Percentiles rank a stretch among this genome's conserved stretches.
Evolutionary conservation across 2,888 invertebrate species (phyloP).

Genomic region (Ormyrus labotus): DNA sequence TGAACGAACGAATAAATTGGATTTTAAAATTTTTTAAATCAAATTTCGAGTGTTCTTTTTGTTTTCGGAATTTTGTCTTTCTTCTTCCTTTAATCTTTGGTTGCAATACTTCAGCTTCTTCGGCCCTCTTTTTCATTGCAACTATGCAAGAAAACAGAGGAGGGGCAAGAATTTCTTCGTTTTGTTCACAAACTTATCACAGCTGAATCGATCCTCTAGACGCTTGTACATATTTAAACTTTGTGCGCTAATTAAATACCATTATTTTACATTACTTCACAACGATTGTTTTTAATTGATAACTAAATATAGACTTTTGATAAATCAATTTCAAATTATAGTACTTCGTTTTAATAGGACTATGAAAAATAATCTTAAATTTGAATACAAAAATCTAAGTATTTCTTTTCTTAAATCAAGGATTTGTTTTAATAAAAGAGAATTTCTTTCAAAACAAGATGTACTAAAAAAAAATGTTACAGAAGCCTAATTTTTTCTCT

Average conservation of each 20-base stretch:
- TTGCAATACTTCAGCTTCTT: conserved; percentile 55
- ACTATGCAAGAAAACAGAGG: conserved; percentile 21
- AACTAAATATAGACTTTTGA: background rate
- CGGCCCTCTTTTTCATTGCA: conserved; percentile 36
- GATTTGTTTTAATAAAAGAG: too few relatives aligned
- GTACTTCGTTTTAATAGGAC: too few relatives aligned
- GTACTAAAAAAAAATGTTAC: too few relatives aligned
- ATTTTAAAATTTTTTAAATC: conserved; percentile 9
- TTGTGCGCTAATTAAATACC: conserved; percentile 41
- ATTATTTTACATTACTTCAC: background rate
- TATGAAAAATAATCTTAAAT: too few relatives aligned
- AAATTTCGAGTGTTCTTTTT: background rate
- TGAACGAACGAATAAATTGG: background rate
- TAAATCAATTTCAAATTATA: conserved; percentile 10
- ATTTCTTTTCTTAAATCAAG: too few relatives aligned
- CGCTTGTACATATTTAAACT: conserved; percentile 15
- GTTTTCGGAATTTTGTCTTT: conserved; percentile 15
- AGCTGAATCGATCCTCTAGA: conserved; percentile 49
- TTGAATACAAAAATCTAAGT: too few relatives aligned
- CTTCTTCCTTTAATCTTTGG: conserved; percentile 48
- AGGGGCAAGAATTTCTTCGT: conserved; percentile 52
- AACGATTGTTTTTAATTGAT: background rate
- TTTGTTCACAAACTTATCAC: conserved; percentile 54
- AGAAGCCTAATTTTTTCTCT: background rate
- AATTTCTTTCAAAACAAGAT: too few relatives aligned